Evolutionary conservation across 2,797 vertebrate genomes (phyloP).

Genomic region (Alexandromys oeconomus): DNA sequence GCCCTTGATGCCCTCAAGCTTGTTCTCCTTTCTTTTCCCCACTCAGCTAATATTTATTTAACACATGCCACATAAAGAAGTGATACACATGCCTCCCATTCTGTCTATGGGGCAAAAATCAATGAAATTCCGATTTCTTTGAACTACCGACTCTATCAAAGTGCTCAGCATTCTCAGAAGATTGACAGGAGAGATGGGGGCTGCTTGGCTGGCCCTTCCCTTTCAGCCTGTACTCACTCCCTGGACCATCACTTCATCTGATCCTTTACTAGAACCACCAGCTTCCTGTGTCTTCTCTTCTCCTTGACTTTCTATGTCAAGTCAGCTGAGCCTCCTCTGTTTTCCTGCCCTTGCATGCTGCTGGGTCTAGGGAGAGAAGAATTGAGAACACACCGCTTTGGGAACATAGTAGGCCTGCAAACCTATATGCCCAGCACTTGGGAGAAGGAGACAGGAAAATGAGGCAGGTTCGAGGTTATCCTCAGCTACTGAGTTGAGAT

Average conservation of each 20-base stretch:
- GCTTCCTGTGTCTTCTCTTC: background rate
- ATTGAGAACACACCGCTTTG: conserved; percentile 5
- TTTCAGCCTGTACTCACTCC: background rate
- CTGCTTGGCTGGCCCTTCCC: background rate
- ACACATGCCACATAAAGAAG: background rate
- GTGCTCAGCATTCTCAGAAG: background rate
- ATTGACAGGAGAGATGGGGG: background rate
- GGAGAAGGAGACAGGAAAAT: background rate
- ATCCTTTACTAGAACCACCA: background rate
- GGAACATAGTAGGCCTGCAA: background rate
- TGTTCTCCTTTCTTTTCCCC: background rate
- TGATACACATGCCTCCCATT: background rate
- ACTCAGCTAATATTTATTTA: conserved; percentile 54
- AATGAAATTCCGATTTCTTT: conserved; percentile 49
- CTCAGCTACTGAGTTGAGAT: background rate
- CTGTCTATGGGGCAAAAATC: background rate
- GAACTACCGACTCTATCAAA: background rate
- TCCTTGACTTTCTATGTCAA: background rate
- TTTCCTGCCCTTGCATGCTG: background rate
- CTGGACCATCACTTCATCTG: background rate
- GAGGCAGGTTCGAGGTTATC: background rate
- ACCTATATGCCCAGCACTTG: background rate
- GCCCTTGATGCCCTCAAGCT: conserved; percentile 6
- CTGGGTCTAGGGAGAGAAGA: background rate
- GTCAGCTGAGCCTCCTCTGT: background rate